These are phyloP conservation scores for Branchinecta lindahli DNA, from an alignment of 1,140 invertebrate species.

Conservation along the genomic window DNA sequence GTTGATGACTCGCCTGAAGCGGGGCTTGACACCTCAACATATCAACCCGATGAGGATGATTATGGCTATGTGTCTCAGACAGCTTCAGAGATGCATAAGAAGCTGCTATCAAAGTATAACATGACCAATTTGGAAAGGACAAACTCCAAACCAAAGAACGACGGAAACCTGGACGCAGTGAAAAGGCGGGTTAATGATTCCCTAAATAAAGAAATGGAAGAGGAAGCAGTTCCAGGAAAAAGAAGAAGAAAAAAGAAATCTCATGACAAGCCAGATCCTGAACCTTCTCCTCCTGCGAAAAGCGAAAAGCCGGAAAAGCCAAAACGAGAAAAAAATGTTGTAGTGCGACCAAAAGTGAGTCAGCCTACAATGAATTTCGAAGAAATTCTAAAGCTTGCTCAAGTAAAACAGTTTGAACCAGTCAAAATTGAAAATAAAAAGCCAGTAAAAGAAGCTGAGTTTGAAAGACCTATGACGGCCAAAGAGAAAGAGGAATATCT, in stretches of 20 bases:
- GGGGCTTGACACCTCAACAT: conserved; percentile 34
- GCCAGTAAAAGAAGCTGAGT: conserved; percentile 44
- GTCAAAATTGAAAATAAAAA: conserved; percentile 42
- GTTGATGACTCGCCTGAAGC: conserved; percentile 57
- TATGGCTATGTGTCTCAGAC: conserved; percentile 72
- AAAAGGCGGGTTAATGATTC: conserved; percentile 13
- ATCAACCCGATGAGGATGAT: conserved; percentile 75
- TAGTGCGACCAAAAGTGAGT: conserved; percentile 20
- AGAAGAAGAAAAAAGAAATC: conserved; percentile 33
- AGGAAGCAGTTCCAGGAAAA: conserved; percentile 26
- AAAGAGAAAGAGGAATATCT: conserved; percentile 57
- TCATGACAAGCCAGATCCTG: conserved; percentile 37
- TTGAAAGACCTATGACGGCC: conserved; percentile 49
- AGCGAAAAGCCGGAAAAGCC: conserved; percentile 14
- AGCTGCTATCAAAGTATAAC: conserved; percentile 66
- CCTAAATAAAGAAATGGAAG: conserved; percentile 21
- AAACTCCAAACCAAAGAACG: conserved; percentile 21
- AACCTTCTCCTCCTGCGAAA: conserved; percentile 31
- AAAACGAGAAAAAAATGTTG: conserved; percentile 16
- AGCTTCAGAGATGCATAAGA: conserved; percentile 58
- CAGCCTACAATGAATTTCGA: conserved; percentile 22
- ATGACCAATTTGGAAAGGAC: conserved; percentile 37
- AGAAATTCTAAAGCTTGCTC: conserved; percentile 55
- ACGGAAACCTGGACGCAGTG: conserved; percentile 22
- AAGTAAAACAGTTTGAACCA: conserved; percentile 64